Evolutionary conservation across 2,888 invertebrate species (phyloP).

Genomic region (Andrena camellia): DNA sequence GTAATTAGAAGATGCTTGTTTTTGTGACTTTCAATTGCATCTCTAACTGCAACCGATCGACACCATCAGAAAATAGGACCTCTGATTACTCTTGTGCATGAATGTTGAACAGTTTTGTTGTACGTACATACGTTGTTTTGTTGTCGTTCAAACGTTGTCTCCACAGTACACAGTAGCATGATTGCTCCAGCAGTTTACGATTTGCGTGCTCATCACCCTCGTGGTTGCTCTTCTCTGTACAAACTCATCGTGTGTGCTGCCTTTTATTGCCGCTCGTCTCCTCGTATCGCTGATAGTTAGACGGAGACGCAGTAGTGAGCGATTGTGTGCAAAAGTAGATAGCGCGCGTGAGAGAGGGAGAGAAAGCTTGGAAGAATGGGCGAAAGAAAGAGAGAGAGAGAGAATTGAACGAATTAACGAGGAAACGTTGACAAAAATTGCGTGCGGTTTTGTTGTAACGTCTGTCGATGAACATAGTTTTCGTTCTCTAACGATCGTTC

Average conservation of each 20-base stretch:
- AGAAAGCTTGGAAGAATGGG: background rate
- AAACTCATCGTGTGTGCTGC: constrained; percentile 62
- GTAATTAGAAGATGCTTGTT: constrained; percentile 62
- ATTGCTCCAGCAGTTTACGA: constrained; percentile 57
- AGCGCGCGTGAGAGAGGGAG: background rate
- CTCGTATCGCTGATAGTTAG: constrained; percentile 38
- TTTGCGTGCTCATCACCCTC: constrained; percentile 61
- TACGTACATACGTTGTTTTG: constrained; percentile 48
- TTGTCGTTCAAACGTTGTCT: constrained; percentile 58
- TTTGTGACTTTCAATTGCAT: constrained; percentile 55
- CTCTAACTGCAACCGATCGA: constrained; percentile 51
- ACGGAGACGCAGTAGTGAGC: constrained; percentile 43
- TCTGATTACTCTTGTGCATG: constrained; percentile 62
- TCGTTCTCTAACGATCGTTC: constrained; percentile 18
- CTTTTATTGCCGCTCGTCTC: constrained; percentile 51
- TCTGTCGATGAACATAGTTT: background rate
- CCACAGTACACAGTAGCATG: constrained; percentile 68
- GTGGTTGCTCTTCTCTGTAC: constrained; percentile 63
- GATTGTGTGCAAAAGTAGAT: constrained; percentile 56
- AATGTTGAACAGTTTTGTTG: constrained; percentile 57
- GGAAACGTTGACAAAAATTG: background rate
- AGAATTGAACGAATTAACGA: background rate
- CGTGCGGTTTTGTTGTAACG: constrained; percentile 9
- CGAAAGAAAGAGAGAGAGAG: background rate
- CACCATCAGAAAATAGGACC: constrained; percentile 27